A percentile compares a stretch with the other conserved stretches of the same genome.
Evolutionary conservation across 2,113 vertebrate genomes (phyloP).

Genomic region (Lagopus muta): DNA sequence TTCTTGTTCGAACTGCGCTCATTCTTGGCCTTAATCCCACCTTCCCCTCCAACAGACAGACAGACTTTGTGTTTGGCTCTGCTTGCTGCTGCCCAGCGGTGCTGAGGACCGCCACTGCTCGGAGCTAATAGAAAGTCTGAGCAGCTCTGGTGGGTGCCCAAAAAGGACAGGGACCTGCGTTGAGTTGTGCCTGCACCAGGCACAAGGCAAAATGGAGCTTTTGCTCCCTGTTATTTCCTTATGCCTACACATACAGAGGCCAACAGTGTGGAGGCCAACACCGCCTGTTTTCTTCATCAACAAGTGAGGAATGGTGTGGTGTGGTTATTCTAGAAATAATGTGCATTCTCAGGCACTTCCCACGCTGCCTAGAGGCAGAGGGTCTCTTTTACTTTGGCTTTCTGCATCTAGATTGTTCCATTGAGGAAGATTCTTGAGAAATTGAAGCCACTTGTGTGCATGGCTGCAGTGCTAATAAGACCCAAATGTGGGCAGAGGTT

Average conservation of each 20-base stretch:
- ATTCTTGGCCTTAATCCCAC: not conserved
- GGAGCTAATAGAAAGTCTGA: not conserved
- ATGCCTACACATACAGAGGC: not conserved
- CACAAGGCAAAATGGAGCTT: not conserved
- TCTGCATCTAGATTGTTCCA: not conserved
- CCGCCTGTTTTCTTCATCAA: not conserved
- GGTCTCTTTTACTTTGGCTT: not conserved
- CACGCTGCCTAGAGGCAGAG: accelerated
- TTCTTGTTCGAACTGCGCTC: not conserved
- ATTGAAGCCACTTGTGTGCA: not conserved
- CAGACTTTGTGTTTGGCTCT: not conserved
- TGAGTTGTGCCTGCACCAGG: not conserved
- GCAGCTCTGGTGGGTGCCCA: not conserved
- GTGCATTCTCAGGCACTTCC: not conserved
- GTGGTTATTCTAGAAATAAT: not conserved
- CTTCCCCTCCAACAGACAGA: not conserved
- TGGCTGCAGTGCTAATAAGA: not conserved
- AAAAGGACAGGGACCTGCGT: not conserved
- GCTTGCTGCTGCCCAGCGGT: not conserved
- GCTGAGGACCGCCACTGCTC: accelerated
- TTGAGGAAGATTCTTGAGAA: not conserved
- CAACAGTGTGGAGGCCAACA: not conserved
- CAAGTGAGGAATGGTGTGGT: not conserved
- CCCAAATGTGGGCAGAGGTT: not conserved
- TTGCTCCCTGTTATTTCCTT: not conserved